Base-by-base conservation (phyloP, 2,797 vertebrate species). In the Limnodromus scolopaceus region DNA sequence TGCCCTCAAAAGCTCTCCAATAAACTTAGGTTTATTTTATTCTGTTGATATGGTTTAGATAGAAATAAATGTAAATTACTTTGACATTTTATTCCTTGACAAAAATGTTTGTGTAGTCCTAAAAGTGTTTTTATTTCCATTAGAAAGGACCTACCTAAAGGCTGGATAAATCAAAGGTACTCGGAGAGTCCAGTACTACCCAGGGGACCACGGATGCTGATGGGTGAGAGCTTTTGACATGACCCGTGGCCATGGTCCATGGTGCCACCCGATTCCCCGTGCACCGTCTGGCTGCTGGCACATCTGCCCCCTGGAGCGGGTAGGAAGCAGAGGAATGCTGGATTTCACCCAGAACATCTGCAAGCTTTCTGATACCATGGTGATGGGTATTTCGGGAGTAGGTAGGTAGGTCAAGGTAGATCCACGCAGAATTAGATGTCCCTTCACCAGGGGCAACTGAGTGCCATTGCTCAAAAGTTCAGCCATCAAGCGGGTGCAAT, bases 211-310 rank as follows among this genome's bases (percentile, higher is more conserved):
- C 36, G 10, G 55, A 16, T 34, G 25, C 17, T 6, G 30, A 8
- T 0, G 13, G 0, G 1, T 28, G 13, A 27, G 16, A 10, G 4
- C 3, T 12, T 25, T 10, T 2, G 1, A 13, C 14, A 20, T 0
- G 13, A 55, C 66, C 30, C 8, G 43, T 9, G 46, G 76, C 36
- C 49, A 2, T 0, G 4, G 51, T 39, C 55, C 16, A 1, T 1
- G 1, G 6, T 28, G 65, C 38, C 61, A 24, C 22, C 53, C 0
- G 4, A 13, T 39, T 46, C 58, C 46, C 46, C 25, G 3, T 0
- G 9, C 8, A 15, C 15, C 10, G 5, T 9, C 24, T 3, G 7
- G 30, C 30, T 39, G 66, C 25, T 13, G 10, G 27, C 16, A 16
- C 20, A 2, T 4, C 15, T 69, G 22, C 14, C 49, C 39, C 16